Percentiles rank a stretch among this genome's conserved stretches.
Evolutionary conservation across 64 coral and sea anemone species (phyloP).

Genomic region (Pocillopora damicornis): DNA sequence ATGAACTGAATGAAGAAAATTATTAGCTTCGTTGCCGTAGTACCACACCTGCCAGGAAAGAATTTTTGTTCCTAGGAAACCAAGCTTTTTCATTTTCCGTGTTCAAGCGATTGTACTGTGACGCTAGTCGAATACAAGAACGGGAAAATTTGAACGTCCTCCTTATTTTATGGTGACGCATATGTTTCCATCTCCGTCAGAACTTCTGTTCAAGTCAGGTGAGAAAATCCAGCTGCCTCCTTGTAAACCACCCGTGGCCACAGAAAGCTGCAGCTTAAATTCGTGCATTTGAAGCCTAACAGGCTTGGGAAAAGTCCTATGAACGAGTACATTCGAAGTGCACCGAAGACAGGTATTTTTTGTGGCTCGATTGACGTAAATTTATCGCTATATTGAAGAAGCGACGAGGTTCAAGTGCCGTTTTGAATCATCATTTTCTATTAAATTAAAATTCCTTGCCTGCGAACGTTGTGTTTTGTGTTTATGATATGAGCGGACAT

Average conservation of each 20-base stretch:
- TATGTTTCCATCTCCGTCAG: not conserved
- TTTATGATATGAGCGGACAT: not conserved
- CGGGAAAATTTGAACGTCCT: not conserved
- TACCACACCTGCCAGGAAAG: slow-evolving; percentile 20
- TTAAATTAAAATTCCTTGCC: not conserved
- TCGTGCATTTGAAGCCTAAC: not conserved
- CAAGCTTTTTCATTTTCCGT: slow-evolving; percentile 1
- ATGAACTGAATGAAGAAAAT: not conserved
- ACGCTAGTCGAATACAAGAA: not conserved
- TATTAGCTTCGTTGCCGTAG: slow-evolving; percentile 22
- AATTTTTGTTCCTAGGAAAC: slow-evolving; percentile 36
- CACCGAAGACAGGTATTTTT: not conserved
- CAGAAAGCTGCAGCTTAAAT: not conserved
- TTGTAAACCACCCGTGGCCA: not conserved
- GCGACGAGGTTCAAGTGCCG: not conserved
- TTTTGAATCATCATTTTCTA: not conserved
- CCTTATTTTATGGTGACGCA: not conserved
- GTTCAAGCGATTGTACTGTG: not conserved
- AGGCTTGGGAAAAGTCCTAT: not conserved
- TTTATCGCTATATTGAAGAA: not conserved
- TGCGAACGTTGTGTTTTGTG: not conserved
- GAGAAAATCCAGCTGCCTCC: slow-evolving; percentile 15
- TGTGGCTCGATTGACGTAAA: not conserved
- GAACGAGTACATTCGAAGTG: not conserved
- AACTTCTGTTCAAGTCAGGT: slow-evolving; percentile 22